Evolutionary conservation across 2,888 invertebrate species (phyloP), one percentile per base, ranked within the genome.

Genomic region (Eupeodes latifasciatus): DNA sequence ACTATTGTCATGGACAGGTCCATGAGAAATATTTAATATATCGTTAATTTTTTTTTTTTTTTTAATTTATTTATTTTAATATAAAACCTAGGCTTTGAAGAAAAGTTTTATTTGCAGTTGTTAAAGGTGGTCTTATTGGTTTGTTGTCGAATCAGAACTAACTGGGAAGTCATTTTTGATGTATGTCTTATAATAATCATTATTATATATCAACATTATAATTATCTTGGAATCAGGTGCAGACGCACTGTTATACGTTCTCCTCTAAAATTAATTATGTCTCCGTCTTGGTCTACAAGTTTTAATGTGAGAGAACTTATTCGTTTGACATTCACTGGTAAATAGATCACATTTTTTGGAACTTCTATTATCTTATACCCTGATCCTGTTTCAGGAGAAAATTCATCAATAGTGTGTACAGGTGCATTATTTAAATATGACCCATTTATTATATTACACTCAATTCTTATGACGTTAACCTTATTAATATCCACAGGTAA

Each of bases 311-410:
- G 84, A 66, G 91, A 85, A 75, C 88, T 85, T 88, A 92, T 91
- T 51, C 74, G 75, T 75, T 62, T 86, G 11, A 89, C 85, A 74
- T 86, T 91, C n/a, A 92, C 89, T 12, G 91, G 92, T 81, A 92
- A 90, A 90, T 92, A 92, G 75, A 92, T 91, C 14, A 91, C 90
- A 90, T 91, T 91, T 75, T 74, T 80, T 10, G 92, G 92, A 19
- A 90, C 90, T 83, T 92, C 92, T 69, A 91, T 89, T 53, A 92
- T 91, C 90, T 91, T 91, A 91, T 91, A 93, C 7, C 92, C 92
- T n/a, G 92, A 91, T 36, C 90, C 89, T 12, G 91, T 91, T 49
- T 87, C 86, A 5, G 91, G 91, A 19, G 90, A 91, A 90, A 93
- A 92, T 90, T 92, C 90, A 81, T 92, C 91, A 72, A 93, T 90